Evolutionary conservation across 2,797 vertebrate species (phyloP).

Genomic region (Synanceia verrucosa): DNA sequence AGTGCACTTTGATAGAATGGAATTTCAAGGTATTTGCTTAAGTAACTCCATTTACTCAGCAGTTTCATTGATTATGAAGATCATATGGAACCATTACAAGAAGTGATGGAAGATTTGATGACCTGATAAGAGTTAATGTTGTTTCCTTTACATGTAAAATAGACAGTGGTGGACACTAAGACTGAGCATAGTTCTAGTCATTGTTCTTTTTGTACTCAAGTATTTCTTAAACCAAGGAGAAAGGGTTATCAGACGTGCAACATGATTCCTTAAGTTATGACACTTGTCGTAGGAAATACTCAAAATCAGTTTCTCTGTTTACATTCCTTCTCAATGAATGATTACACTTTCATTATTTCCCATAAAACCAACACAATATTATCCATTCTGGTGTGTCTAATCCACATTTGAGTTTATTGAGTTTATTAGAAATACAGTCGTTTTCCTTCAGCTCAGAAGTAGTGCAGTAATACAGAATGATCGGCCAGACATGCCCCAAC

Average conservation of each 20-base stretch:
- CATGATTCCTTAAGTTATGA: slow-evolving; percentile 27
- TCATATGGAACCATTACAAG: slow-evolving; percentile 39
- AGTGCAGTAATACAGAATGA: slow-evolving; percentile 70
- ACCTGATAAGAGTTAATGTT: slow-evolving; percentile 37
- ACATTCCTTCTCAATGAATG: slow-evolving; percentile 60
- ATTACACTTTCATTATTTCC: slow-evolving; percentile 71
- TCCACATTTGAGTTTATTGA: slow-evolving; percentile 74
- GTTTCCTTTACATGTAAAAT: slow-evolving; percentile 27
- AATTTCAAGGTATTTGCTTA: slow-evolving; percentile 24
- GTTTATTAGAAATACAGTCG: slow-evolving; percentile 71
- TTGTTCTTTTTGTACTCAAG: slow-evolving; percentile 7
- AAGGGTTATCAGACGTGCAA: slow-evolving; percentile 25
- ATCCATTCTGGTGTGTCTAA: slow-evolving; percentile 71
- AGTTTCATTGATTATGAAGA: slow-evolving; percentile 47
- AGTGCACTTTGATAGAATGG: not conserved
- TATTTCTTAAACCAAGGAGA: slow-evolving; percentile 17
- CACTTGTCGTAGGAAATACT: slow-evolving; percentile 43
- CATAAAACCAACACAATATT: slow-evolving; percentile 64
- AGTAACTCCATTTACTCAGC: slow-evolving; percentile 25
- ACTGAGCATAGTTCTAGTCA: not conserved
- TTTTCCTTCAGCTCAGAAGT: slow-evolving; percentile 66
- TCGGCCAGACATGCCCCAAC: slow-evolving; percentile 67
- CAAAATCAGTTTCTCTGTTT: slow-evolving; percentile 73
- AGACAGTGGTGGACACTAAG: slow-evolving; percentile 11
- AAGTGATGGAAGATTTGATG: slow-evolving; percentile 41